These are phyloP conservation scores for Hydractinia symbiolongicarpus DNA, from an alignment of 30 jellyfish, hydroid and myxozoan species.

Conservation along the genomic window DNA sequence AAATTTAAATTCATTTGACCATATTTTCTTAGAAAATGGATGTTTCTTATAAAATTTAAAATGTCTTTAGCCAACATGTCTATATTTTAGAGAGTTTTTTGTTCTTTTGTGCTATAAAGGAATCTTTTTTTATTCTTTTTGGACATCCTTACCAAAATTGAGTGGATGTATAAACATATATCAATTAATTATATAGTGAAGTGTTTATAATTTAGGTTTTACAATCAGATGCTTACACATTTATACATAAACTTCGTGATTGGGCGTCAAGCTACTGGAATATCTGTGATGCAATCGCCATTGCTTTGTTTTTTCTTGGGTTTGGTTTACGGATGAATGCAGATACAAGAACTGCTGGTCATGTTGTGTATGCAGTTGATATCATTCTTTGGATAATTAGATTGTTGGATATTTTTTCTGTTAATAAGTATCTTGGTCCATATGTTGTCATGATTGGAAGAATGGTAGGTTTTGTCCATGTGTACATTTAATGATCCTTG, in stretches of 20 bases:
- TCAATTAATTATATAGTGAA: too few relatives aligned
- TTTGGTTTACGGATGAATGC: conserved; percentile 44
- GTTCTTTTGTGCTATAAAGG: too few relatives aligned
- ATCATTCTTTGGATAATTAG: conserved; percentile 80
- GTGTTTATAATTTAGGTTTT: conserved; percentile 35
- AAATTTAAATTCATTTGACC: too few relatives aligned
- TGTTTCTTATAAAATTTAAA: too few relatives aligned
- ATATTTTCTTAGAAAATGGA: too few relatives aligned
- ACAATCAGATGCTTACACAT: conserved; percentile 54
- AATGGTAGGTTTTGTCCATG: conserved; percentile 40
- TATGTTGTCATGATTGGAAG: conserved; percentile 88
- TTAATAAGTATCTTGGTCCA: conserved; percentile 81
- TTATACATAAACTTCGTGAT: conserved; percentile 32
- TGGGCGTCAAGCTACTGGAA: conserved; percentile 84
- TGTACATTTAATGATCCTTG: not conserved
- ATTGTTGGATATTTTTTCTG: conserved; percentile 68
- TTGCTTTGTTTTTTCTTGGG: conserved; percentile 54
- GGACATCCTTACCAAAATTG: too few relatives aligned
- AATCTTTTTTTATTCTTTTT: too few relatives aligned
- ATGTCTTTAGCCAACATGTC: too few relatives aligned
- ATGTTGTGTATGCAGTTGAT: conserved; percentile 57
- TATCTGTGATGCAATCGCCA: conserved; percentile 75
- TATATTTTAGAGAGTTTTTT: too few relatives aligned
- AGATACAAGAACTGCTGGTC: conserved; percentile 46
- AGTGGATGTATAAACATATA: too few relatives aligned